These are phyloP conservation scores for Phyllostomus discolor DNA, from an alignment of 2,113 vertebrate genomes.

Conservation along the genomic window DNA sequence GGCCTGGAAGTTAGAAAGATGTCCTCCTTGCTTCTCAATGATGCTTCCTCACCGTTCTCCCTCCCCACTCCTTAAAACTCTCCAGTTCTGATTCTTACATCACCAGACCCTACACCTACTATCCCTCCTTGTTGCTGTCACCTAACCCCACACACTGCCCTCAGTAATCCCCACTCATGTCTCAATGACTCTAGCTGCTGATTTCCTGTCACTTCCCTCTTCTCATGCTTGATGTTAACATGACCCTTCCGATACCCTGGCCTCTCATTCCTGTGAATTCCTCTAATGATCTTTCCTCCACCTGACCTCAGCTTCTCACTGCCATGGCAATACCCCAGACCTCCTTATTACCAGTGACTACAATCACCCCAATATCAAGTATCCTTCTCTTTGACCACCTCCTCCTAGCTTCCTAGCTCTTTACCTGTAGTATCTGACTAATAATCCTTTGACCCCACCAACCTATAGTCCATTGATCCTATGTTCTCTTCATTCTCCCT, in stretches of 20 bases:
- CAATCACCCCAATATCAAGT: neutral
- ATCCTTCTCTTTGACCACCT: neutral
- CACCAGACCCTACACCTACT: neutral
- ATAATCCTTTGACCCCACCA: neutral
- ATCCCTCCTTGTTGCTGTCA: neutral
- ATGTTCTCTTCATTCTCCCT: neutral
- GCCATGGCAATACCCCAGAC: neutral
- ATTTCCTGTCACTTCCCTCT: neutral
- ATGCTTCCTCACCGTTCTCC: neutral
- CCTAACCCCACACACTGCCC: no score
- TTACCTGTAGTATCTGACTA: neutral
- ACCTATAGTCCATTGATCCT: neutral
- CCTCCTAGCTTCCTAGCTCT: neutral
- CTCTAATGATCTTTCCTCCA: neutral
- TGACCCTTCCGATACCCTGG: neutral
- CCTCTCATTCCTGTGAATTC: neutral
- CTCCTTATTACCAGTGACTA: neutral
- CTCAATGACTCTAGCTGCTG: neutral
- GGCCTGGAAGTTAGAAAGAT: neutral
- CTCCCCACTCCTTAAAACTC: neutral
- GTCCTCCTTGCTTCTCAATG: neutral
- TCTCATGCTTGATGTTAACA: neutral
- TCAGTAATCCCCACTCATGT: neutral
- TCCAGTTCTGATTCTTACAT: neutral
- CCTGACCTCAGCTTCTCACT: neutral